Evolutionary conservation across 2,888 invertebrate species (phyloP), one percentile per base, ranked within the genome.

Genomic region (Zeuzera pyrina): DNA sequence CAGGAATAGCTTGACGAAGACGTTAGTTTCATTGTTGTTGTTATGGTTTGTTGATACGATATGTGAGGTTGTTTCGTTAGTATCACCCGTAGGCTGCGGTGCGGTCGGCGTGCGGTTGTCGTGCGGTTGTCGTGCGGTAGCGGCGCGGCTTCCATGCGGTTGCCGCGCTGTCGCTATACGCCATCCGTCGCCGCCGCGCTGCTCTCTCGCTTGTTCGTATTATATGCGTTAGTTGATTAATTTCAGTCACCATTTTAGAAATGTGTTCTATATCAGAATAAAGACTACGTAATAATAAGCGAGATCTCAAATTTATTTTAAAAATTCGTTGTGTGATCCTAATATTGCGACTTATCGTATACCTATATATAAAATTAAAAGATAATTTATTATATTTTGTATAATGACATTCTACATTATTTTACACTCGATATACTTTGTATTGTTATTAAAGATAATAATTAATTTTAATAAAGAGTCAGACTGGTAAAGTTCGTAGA

Each of bases 401-500:
- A 79, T 77, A 72, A 74, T 64, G 62, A 72, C 73, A 76, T 78
- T 79, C 76, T 79, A 79, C 67, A 73, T 81, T 79, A 73, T 64
- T 81, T 81, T 78, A 81, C 77, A 81, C 76, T 74, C 61, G 58
- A 76, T 70, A 76, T 78, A 83, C 73, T 78, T 78, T 79, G 73
- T 78, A 81, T 74, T 69, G 65, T 74, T 69, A 61, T 74, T 74
- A 74, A 79, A 71, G 71, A 76, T 79, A 81, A 79, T 79, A 76
- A 81, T 83, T 81, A 81, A 79, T 81, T 81, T 83, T 79, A 81
- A 83, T 79, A 78, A 81, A 69, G 76, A 77, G 76, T 79, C 83
- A 81, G 83, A 81, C 83, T 83, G 81, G 83, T 83, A 79, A 81
- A 78, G 81, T 83, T 81, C 74, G 79, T 81, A 83, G 81, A 77